These are phyloP conservation scores for Archocentrus centrarchus DNA, from an alignment of 2,113 vertebrate genomes.

Conservation along the genomic window DNA sequence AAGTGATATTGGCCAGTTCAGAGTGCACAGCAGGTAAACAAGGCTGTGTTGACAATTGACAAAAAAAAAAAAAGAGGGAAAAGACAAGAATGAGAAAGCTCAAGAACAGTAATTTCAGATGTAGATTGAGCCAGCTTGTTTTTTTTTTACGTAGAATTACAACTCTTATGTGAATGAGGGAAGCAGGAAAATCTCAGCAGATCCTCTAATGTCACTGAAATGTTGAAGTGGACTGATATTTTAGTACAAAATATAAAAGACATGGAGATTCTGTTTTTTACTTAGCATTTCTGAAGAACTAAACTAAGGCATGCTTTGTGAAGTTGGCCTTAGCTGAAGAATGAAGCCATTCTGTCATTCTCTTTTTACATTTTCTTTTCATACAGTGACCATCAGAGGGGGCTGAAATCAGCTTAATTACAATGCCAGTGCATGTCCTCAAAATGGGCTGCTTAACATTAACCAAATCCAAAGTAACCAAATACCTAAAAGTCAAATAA, in stretches of 20 bases:
- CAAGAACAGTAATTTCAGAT: background rate
- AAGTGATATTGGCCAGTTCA: background rate
- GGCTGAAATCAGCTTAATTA: slow-evolving; percentile 27
- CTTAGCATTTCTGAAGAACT: too few species aligned
- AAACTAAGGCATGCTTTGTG: background rate
- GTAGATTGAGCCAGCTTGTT: background rate
- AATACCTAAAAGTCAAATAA: background rate
- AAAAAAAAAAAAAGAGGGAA: background rate
- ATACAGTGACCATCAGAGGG: slow-evolving; percentile 26
- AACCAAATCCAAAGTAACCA: background rate
- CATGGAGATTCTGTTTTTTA: background rate
- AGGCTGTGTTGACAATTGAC: background rate
- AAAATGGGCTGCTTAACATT: background rate
- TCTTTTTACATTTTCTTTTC: slow-evolving; percentile 7
- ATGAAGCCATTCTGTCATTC: background rate
- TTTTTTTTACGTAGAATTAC: background rate
- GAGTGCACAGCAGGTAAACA: background rate
- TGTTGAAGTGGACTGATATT: background rate
- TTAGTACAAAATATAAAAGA: background rate
- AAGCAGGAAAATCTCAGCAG: background rate
- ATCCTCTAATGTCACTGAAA: background rate
- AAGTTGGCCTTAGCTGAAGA: background rate
- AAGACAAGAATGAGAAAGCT: background rate
- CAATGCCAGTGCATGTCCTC: background rate
- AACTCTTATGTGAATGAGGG: rapidly evolving